Evolutionary conservation across 2,113 vertebrate genomes (phyloP).

Genomic region (Dryoscopus gambensis): DNA sequence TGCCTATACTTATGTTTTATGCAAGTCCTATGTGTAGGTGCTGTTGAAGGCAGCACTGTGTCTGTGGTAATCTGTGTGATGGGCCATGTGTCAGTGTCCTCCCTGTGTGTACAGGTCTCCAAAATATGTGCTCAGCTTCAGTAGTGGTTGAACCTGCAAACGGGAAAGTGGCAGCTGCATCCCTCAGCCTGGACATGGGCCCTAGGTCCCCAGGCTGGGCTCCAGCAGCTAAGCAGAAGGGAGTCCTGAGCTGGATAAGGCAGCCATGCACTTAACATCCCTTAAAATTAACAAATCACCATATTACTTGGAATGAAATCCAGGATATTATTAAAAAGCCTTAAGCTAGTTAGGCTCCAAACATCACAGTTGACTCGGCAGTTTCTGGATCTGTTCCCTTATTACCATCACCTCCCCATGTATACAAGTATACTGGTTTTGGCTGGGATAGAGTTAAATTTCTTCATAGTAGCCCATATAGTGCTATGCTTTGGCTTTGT

Average conservation of each 20-base stretch:
- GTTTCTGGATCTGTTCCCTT: not conserved
- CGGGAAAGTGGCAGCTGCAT: not conserved
- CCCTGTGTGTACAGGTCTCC: not conserved
- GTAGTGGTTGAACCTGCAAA: not conserved
- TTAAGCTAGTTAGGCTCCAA: not conserved
- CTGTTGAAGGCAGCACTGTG: not conserved
- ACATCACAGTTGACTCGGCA: not conserved
- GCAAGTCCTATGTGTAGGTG: not conserved
- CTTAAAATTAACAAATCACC: not conserved
- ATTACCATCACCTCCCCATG: not conserved
- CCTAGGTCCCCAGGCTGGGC: not conserved
- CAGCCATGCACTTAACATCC: not conserved
- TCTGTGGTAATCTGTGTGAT: not conserved
- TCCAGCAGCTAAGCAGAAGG: not conserved
- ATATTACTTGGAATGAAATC: not conserved
- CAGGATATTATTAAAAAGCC: not conserved
- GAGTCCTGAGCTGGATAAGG: not conserved
- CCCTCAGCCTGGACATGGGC: not conserved
- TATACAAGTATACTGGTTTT: not conserved
- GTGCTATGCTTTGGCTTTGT: not conserved
- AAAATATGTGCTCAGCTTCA: not conserved
- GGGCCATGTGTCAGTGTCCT: not conserved
- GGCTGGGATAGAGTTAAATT: not conserved
- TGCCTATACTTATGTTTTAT: not conserved
- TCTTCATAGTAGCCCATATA: not conserved